Percentiles rank a stretch among this genome's conserved stretches.
Evolutionary conservation across 1,140 invertebrate genomes (phyloP).

Genomic region (Gonioctena quinquepunctata): DNA sequence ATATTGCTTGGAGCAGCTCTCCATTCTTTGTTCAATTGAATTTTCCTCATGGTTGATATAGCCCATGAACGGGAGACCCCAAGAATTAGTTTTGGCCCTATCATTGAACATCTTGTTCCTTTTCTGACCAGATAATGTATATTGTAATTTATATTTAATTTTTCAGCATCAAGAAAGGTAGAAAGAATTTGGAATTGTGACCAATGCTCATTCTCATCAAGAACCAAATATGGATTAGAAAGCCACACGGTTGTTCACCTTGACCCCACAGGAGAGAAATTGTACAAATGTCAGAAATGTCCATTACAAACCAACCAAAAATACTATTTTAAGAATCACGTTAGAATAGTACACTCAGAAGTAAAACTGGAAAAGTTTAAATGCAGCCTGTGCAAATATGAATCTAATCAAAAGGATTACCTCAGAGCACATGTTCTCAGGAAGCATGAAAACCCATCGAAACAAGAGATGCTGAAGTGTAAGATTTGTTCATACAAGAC

Average conservation of each 20-base stretch:
- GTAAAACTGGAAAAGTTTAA: not conserved
- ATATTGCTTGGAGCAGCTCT: no score
- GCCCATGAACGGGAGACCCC: no score
- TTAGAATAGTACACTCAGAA: not conserved
- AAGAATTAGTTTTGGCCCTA: no score
- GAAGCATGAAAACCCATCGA: not conserved
- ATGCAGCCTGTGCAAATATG: not conserved
- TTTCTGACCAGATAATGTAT: no score
- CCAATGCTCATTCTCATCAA: not conserved
- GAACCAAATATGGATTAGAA: not conserved
- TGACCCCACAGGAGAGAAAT: not conserved
- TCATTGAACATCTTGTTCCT: no score
- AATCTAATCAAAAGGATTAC: not conserved
- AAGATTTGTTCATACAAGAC: not conserved
- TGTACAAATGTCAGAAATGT: not conserved
- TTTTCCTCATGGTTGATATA: no score
- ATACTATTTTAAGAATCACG: not conserved
- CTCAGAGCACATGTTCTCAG: not conserved
- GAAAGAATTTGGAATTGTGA: not conserved
- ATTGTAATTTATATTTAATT: no score
- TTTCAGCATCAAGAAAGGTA: no score
- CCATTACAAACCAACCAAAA: not conserved
- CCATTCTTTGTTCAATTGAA: no score
- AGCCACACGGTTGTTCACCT: not conserved
- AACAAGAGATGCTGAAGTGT: constrained; percentile 21